A percentile compares a stretch with the other conserved stretches of the same genome.
Conservation (phyloP, 2,113 vertebrate genomes). For the Aplodontia rufa region DNA sequence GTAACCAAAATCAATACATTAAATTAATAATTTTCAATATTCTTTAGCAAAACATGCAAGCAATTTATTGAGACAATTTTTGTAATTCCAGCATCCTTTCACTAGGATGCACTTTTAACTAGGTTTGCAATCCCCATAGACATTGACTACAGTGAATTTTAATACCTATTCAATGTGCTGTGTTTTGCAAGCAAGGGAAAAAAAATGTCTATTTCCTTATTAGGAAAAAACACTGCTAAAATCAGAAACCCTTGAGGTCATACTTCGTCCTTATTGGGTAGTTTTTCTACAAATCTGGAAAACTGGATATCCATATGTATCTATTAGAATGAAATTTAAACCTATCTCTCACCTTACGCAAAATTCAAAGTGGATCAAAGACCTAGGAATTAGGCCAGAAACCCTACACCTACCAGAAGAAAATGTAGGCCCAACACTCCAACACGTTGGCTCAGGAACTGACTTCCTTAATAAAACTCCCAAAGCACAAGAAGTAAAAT, state of each 20-base stretch:
- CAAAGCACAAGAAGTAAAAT: no score
- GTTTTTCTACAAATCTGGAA: not conserved
- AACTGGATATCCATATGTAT: no score
- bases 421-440: no score
- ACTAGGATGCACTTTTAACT: constrained; percentile 35
- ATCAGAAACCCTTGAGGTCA: not conserved
- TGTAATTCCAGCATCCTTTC: not conserved
- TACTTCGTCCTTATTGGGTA: not conserved
- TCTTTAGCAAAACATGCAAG: constrained; percentile 1
- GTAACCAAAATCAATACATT: constrained; percentile 1
- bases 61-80: constrained; percentile 22
- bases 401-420: no score
- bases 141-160: constrained; percentile 43
- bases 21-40: constrained; percentile 20
- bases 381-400: no score
- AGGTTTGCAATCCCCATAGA: not conserved
- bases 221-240: constrained; percentile 18
- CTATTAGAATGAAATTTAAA: no score
- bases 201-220: constrained; percentile 13
- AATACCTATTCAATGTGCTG: constrained; percentile 21
- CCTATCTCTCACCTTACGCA: no score
- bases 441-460: no score
- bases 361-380: no score
- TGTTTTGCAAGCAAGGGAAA: constrained; percentile 3
- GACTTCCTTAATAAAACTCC: no score